Evolutionary conservation across 2,797 vertebrate species (phyloP), one percentile per base, ranked within the genome.

Genomic region (Tokudaia tokunoshimensis): DNA sequence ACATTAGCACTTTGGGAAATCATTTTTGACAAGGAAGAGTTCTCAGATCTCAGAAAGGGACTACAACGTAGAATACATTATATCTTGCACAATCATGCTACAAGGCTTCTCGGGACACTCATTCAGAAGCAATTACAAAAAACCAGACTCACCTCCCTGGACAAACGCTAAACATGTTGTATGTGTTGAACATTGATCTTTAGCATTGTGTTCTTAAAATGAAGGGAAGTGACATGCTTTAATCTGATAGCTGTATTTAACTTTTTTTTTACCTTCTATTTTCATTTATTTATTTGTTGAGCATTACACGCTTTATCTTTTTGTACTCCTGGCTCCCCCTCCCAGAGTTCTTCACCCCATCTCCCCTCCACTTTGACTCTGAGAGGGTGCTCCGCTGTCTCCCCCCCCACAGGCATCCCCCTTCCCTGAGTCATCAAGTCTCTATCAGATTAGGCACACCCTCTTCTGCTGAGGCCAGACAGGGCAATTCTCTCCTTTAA

Each of bases 191-290:
- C 67, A 29, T 19, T 91, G 44, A 15, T 31, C 52, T 74, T 79
- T 31, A 89, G 76, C 78, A 85, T 75, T 92, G 24, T 59, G 0
- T 41, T 91, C 92, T 76, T 74, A 85, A 95, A 17, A 19, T 91
- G 44, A 90, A 87, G 65, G 63, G 29, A 57, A 92, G 19, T 20
- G 74, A 80, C 47, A 31, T 74, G 13, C 92, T 95, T 92, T 74
- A 89, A 90, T 75, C 6, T 52, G 55, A 96, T 19, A 89, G 70
- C 22, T 59, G 41, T 4, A 37, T 79, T 87, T 74, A 63, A 47
- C 6, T 89, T 91, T 15, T 82, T 65, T 63, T 34, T 34, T 67
- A 31, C 2, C 31, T 67, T 67, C 26, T 15, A 70, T 17, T 67
- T 70, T 34, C 34, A 19, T 70, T 19, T 70, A 70, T 70, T 67